phyloP scores from a whole-genome alignment of 2,888 invertebrate species.

The Tachina lurida region DNA sequence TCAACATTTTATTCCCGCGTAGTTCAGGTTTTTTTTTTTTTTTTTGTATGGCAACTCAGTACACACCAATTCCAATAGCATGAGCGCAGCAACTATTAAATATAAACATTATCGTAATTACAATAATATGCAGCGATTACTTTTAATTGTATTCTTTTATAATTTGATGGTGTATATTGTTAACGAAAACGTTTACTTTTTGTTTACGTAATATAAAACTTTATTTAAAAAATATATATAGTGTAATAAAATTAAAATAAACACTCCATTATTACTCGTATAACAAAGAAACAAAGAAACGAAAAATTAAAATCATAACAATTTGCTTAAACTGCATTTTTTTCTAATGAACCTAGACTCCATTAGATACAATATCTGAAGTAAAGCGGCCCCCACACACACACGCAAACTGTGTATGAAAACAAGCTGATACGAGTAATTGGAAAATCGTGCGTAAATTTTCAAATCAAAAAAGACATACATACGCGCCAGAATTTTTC shows the following conservation, averaged over 20 bases:
- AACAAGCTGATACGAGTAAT: conserved; percentile 61
- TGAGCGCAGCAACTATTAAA: too few relatives aligned
- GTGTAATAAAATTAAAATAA: conserved; percentile 15
- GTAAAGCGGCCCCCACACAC: conserved; percentile 4
- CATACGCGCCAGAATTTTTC: background rate
- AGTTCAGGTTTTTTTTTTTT: too few relatives aligned
- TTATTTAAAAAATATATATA: background rate
- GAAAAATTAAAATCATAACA: conserved; percentile 11
- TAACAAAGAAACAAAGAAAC: conserved; percentile 6
- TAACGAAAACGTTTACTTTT: conserved; percentile 5
- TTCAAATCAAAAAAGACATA: conserved; percentile 20
- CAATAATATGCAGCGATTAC: background rate
- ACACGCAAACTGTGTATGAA: conserved; percentile 9
- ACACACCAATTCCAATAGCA: too few relatives aligned
- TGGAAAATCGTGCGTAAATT: conserved; percentile 69
- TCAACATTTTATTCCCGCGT: too few relatives aligned
- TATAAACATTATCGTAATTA: too few relatives aligned
- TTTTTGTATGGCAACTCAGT: too few relatives aligned
- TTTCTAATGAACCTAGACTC: conserved; percentile 66
- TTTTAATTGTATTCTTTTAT: background rate
- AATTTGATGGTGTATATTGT: background rate
- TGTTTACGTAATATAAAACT: conserved; percentile 36
- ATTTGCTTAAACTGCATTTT: conserved; percentile 67
- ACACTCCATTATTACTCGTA: conserved; percentile 16
- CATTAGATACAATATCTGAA: conserved; percentile 28